These are phyloP conservation scores for Malurus splendens DNA, from an alignment of 2,797 vertebrate genomes.

Conservation along the genomic window DNA sequence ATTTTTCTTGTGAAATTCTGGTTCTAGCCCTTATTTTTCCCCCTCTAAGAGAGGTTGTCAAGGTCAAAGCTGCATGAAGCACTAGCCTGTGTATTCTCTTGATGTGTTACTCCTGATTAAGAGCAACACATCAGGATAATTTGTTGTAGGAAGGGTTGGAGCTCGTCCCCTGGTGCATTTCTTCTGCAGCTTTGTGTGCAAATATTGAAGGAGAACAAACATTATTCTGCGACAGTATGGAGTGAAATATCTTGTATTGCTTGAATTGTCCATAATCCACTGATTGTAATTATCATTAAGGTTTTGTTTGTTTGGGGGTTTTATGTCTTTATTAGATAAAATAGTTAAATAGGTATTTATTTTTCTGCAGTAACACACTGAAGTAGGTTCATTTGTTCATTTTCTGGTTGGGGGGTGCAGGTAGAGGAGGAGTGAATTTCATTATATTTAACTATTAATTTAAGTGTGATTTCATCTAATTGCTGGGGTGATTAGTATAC, in stretches of 20 bases:
- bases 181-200: not conserved
- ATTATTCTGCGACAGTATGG: accelerated
- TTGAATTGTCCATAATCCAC: not conserved
- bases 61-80: not conserved
- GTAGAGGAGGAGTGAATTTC: not conserved
- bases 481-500: not conserved
- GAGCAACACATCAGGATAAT: not conserved
- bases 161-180: not conserved
- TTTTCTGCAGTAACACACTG: not conserved
- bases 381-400: not conserved
- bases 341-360: not conserved
- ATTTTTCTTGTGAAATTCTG: not conserved
- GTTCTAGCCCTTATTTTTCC: not conserved
- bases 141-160: not conserved
- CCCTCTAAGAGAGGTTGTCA: not conserved
- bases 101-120: not conserved
- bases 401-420: accelerated
- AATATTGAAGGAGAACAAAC: accelerated
- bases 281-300: not conserved
- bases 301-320: not conserved
- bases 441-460: not conserved
- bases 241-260: not conserved
- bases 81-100: not conserved
- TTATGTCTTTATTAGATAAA: not conserved
- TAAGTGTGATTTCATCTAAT: not conserved